These are phyloP conservation scores for Amblyopsis rosae DNA, from an alignment of 2,113 vertebrate species.

Conservation along the genomic window DNA sequence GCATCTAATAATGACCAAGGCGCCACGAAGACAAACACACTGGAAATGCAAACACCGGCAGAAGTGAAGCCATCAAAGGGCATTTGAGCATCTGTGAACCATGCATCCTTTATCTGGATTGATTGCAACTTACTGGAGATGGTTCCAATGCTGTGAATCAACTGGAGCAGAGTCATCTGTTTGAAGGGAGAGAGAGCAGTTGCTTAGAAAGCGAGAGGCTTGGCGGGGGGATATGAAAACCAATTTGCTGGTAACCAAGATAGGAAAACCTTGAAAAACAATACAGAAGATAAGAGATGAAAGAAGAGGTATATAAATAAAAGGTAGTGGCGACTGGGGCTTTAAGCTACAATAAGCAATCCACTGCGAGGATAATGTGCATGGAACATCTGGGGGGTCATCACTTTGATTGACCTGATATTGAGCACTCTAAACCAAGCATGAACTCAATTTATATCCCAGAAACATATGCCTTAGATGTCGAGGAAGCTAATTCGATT, in stretches of 20 bases:
- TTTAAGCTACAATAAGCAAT: neutral
- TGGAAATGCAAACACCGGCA: neutral
- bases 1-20: constrained; percentile 28
- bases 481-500: no score
- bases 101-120: no score
- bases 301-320: neutral
- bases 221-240: neutral
- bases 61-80: neutral
- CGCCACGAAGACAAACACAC: constrained; percentile 27
- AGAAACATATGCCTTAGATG: no score
- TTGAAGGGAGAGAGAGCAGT: neutral
- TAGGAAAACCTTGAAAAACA: neutral
- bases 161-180: neutral
- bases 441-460: no score
- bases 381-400: neutral
- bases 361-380: neutral
- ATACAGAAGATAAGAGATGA: neutral
- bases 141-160: neutral
- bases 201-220: neutral
- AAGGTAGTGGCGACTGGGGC: neutral
- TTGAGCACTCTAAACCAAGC: no score
- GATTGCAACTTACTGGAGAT: no score
- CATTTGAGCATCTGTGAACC: neutral
- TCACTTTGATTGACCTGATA: no score
- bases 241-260: neutral